Conservation (phyloP, 1,140 invertebrate genomes). For the Drosophila obscura region DNA sequence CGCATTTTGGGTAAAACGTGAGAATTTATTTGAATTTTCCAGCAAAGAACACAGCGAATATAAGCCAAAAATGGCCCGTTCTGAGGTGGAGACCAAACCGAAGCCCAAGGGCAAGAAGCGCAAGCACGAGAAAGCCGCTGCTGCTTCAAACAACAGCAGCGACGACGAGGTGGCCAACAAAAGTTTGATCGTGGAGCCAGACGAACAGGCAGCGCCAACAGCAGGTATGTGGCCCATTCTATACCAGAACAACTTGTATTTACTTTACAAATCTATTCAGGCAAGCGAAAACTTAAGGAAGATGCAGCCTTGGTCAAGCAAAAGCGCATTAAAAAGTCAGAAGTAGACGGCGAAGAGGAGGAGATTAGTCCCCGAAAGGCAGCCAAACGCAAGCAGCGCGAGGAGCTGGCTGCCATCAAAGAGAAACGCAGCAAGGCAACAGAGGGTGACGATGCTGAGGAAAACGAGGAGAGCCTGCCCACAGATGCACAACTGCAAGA, state of each 20-base stretch:
- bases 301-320: neutral
- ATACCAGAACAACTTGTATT: too few species aligned
- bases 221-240: constrained; percentile 2
- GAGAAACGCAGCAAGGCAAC: constrained; percentile 54
- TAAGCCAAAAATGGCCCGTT: constrained; percentile 58
- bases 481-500: constrained; percentile 64
- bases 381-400: constrained; percentile 46
- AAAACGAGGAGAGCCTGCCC: constrained; percentile 52
- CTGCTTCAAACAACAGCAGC: constrained; percentile 11
- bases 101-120: constrained; percentile 69
- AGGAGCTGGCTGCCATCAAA: constrained; percentile 9
- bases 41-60: neutral
- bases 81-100: constrained; percentile 59
- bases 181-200: constrained; percentile 65
- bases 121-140: constrained; percentile 45
- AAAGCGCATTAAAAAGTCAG: constrained; percentile 18
- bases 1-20: too few species aligned
- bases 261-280: neutral
- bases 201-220: constrained; percentile 9
- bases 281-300: neutral
- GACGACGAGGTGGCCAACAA: constrained; percentile 76
- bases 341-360: neutral
- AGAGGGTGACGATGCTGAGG: constrained; percentile 18
- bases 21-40: constrained; percentile 8
- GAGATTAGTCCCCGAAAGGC: constrained; percentile 21